A percentile compares a stretch with the other conserved stretches of the same genome.
Conservation (phyloP, 30 jellyfish, hydroid and myxozoan species). For the Aurelia aurita region DNA sequence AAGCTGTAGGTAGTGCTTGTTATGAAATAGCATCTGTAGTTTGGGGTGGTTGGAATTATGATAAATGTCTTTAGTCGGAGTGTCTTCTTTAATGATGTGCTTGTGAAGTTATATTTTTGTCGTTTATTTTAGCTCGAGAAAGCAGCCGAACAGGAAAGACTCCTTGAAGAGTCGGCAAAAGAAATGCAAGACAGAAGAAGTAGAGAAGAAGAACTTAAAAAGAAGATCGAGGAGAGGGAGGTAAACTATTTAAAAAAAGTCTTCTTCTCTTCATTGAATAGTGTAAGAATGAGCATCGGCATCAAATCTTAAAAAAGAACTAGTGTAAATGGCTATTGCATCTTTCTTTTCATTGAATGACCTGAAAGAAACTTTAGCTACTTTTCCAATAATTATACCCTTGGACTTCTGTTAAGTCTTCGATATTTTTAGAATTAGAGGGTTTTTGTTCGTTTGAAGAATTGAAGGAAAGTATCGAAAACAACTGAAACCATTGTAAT, state of each 20-base stretch:
- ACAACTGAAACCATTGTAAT: too few species aligned
- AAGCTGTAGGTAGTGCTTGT: too few species aligned
- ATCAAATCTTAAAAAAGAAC: too few species aligned
- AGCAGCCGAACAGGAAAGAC: slow-evolving; percentile 95
- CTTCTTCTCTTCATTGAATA: not conserved
- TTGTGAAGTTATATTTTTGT: not conserved
- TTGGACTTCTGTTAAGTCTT: too few species aligned
- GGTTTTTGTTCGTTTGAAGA: too few species aligned
- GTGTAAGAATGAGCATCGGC: not conserved
- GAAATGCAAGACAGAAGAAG: slow-evolving; percentile 84
- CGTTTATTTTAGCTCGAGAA: slow-evolving; percentile 77
- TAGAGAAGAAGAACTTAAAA: slow-evolving; percentile 84
- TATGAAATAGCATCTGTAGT: not conserved
- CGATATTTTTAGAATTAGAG: too few species aligned
- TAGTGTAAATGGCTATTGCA: too few species aligned
- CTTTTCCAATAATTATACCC: too few species aligned
- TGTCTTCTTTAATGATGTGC: not conserved
- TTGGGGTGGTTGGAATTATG: not conserved
- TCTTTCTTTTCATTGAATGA: too few species aligned
- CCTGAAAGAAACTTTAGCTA: too few species aligned
- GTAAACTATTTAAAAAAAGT: not conserved
- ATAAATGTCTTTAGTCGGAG: not conserved
- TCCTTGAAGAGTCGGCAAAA: slow-evolving; percentile 90
- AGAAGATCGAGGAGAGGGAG: slow-evolving; percentile 91
- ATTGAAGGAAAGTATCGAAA: too few species aligned